Conservation (phyloP, 2,888 invertebrate species). For the Sinelater perroti region DNA sequence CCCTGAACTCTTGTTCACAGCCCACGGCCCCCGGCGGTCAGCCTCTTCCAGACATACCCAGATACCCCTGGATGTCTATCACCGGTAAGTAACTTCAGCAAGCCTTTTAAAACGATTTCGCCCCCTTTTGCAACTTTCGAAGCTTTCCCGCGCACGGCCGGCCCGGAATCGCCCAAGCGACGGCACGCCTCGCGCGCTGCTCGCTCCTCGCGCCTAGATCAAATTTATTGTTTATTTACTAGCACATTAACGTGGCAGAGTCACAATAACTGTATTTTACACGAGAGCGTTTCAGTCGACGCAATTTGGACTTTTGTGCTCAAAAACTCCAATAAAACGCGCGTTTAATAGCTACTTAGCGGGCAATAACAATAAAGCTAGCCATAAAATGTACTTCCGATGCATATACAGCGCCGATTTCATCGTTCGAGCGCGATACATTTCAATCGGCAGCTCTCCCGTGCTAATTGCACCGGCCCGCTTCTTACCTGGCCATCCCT, state of each 20-base stretch:
- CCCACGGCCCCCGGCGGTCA: slow-evolving; percentile 76
- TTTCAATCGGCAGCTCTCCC: slow-evolving; percentile 28
- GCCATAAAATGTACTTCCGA: slow-evolving; percentile 53
- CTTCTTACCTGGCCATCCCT: too few relatives aligned
- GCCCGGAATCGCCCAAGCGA: neutral
- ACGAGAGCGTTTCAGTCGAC: slow-evolving; percentile 30
- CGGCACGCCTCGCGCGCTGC: neutral
- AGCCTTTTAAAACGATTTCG: too few relatives aligned
- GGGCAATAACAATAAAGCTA: slow-evolving; percentile 59
- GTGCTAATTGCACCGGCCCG: too few relatives aligned
- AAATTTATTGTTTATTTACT: slow-evolving; percentile 27
- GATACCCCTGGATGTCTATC: slow-evolving; percentile 97
- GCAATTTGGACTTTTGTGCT: slow-evolving; percentile 36
- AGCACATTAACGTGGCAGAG: slow-evolving; percentile 18
- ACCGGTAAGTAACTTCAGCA: slow-evolving; percentile 77
- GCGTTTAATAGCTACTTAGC: slow-evolving; percentile 57
- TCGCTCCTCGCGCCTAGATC: too few relatives aligned
- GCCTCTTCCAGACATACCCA: slow-evolving; percentile 89
- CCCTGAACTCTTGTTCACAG: slow-evolving; percentile 81
- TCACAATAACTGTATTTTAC: slow-evolving; percentile 29
- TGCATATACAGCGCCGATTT: slow-evolving; percentile 42
- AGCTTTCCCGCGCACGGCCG: too few relatives aligned
- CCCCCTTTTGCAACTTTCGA: too few relatives aligned
- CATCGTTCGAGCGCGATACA: slow-evolving; percentile 32
- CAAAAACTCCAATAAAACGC: slow-evolving; percentile 57